These are phyloP conservation scores for Leptopilina myrica DNA, from an alignment of 2,888 invertebrate genomes.

Conservation along the genomic window DNA sequence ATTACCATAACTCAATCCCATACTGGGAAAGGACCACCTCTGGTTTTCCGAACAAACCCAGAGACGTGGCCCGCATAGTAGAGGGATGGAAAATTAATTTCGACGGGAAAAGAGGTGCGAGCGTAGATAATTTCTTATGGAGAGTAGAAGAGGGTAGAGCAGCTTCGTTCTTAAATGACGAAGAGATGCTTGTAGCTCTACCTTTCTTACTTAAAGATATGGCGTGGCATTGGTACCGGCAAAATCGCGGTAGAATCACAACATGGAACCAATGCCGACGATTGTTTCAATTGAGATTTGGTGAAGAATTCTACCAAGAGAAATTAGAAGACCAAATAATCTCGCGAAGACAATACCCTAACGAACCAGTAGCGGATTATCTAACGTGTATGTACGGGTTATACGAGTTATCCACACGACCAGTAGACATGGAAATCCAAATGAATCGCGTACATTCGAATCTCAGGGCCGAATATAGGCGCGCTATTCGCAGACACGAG, in stretches of 20 bases:
- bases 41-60: neutral
- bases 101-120: conserved; percentile 25
- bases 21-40: no score
- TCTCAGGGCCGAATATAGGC: conserved; percentile 37
- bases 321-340: conserved; percentile 33
- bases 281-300: conserved; percentile 30
- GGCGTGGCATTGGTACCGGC: conserved; percentile 43
- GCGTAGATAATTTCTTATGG: conserved; percentile 43
- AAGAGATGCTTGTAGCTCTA: conserved; percentile 35
- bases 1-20: no score
- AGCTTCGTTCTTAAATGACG: conserved; percentile 18
- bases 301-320: conserved; percentile 23
- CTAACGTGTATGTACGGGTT: conserved; percentile 39
- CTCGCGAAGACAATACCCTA: conserved; percentile 40
- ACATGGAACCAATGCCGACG: conserved; percentile 43
- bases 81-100: conserved; percentile 42
- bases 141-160: conserved; percentile 42
- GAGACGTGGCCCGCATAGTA: neutral
- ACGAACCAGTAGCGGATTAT: conserved; percentile 36
- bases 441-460: conserved; percentile 43
- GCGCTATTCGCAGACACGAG: conserved; percentile 32
- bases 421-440: conserved; percentile 31
- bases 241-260: neutral
- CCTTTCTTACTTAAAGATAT: conserved; percentile 35
- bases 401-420: conserved; percentile 21